Evolutionary conservation across 2,888 invertebrate genomes (phyloP).

Genomic region (Priocnemis perturbator): DNA sequence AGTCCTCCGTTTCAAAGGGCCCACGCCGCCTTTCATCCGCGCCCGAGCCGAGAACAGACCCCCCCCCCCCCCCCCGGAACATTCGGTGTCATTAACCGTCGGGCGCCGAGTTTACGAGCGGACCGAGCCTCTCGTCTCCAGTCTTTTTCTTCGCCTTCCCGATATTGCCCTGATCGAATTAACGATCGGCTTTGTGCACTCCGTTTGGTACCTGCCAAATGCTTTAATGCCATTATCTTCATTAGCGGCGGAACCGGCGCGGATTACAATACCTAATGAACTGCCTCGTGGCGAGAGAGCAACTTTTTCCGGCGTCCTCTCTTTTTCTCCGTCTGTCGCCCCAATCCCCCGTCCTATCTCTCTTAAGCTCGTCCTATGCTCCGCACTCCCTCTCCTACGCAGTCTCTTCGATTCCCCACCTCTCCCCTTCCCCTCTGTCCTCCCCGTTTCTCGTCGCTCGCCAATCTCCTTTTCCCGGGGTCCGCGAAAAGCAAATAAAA

Average conservation of each 20-base stretch:
- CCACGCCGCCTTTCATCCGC: slow-evolving; percentile 4
- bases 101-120: slow-evolving; percentile 32
- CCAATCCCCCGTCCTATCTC: slow-evolving; percentile 32
- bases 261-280: slow-evolving; percentile 75
- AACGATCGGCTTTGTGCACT: slow-evolving; percentile 65
- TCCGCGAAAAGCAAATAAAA: slow-evolving; percentile 65
- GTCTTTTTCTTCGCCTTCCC: slow-evolving; percentile 38
- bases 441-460: background rate
- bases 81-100: slow-evolving; percentile 37
- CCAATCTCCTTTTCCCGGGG: slow-evolving; percentile 27
- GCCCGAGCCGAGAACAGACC: background rate
- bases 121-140: slow-evolving; percentile 9
- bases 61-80: too few relatives aligned
- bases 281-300: slow-evolving; percentile 62
- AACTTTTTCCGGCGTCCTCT: slow-evolving; percentile 51
- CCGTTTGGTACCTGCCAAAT: slow-evolving; percentile 63
- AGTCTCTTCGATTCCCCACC: background rate
- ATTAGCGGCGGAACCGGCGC: slow-evolving; percentile 67
- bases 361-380: background rate
- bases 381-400: slow-evolving; percentile 1
- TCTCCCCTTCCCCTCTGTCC: slow-evolving; percentile 17
- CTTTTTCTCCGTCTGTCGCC: slow-evolving; percentile 36
- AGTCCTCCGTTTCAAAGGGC: slow-evolving; percentile 30
- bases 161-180: slow-evolving; percentile 64
- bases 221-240: slow-evolving; percentile 74